A percentile compares a stretch with the other conserved stretches of the same genome.
Evolutionary conservation across 1,140 invertebrate species (phyloP).

Genomic region (Bactericera cockerelli): DNA sequence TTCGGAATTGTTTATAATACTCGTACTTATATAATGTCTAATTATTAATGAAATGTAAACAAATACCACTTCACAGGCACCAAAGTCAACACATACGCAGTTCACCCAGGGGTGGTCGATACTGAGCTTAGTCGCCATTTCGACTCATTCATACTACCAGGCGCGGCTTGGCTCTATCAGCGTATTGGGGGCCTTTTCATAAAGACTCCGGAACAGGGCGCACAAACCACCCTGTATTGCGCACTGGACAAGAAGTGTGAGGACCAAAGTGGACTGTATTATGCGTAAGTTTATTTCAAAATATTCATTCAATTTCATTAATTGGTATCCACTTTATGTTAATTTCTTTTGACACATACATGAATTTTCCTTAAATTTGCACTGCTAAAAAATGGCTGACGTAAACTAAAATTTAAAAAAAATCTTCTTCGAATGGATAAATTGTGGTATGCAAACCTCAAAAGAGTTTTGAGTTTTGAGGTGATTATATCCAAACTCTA

Average conservation of each 20-base stretch:
- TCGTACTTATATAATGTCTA: no score
- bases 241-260: conserved; percentile 50
- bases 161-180: conserved; percentile 38
- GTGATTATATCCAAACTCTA: no score
- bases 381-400: no score
- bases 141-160: conserved; percentile 31
- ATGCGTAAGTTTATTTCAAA: conserved; percentile 27
- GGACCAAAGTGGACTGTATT: conserved; percentile 44
- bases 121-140: conserved; percentile 60
- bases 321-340: neutral
- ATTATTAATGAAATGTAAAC: no score
- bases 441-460: no score
- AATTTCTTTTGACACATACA: neutral
- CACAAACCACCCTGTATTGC: conserved; percentile 65
- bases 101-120: conserved; percentile 55
- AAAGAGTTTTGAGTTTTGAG: no score
- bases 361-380: neutral
- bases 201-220: conserved; percentile 48
- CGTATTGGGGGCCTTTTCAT: conserved; percentile 30
- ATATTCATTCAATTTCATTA: neutral
- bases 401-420: no score
- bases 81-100: conserved; percentile 45
- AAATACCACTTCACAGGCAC: no score
- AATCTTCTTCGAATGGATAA: no score
- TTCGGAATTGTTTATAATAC: no score